Conservation (phyloP, 2,888 invertebrate species). For the Leucophora obtusa region DNA sequence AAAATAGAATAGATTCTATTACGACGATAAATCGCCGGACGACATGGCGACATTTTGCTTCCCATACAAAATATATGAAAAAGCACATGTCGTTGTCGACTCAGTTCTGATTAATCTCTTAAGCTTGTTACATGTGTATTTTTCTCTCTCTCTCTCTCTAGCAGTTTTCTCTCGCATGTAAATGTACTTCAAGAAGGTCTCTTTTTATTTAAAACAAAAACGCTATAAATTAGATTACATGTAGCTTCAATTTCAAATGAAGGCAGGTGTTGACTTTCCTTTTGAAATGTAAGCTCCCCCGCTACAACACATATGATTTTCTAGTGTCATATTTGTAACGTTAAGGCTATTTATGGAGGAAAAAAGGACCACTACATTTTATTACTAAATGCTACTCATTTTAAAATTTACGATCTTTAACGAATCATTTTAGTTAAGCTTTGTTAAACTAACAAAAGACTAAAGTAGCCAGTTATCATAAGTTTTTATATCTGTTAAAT, state of each 20-base stretch:
- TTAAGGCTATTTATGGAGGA: neutral
- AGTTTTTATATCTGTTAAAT: constrained; percentile 59
- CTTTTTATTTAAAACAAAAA: too few species aligned
- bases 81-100: too few species aligned
- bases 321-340: constrained; percentile 32
- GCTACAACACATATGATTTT: constrained; percentile 1
- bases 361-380: constrained; percentile 1
- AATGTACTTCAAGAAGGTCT: too few species aligned
- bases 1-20: too few species aligned
- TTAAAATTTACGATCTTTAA: constrained; percentile 75
- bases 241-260: neutral
- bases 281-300: constrained; percentile 6
- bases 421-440: constrained; percentile 75
- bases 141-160: too few species aligned
- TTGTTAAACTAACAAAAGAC: constrained; percentile 68
- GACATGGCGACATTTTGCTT: too few species aligned
- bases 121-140: too few species aligned
- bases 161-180: too few species aligned
- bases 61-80: too few species aligned
- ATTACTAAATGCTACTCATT: constrained; percentile 34
- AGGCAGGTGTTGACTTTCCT: constrained; percentile 42
- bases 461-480: constrained; percentile 59
- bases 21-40: too few species aligned
- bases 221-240: too few species aligned
- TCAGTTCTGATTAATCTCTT: too few species aligned